phyloP scores from a whole-genome alignment of 2,888 invertebrate species.

The Pecten maximus region DNA sequence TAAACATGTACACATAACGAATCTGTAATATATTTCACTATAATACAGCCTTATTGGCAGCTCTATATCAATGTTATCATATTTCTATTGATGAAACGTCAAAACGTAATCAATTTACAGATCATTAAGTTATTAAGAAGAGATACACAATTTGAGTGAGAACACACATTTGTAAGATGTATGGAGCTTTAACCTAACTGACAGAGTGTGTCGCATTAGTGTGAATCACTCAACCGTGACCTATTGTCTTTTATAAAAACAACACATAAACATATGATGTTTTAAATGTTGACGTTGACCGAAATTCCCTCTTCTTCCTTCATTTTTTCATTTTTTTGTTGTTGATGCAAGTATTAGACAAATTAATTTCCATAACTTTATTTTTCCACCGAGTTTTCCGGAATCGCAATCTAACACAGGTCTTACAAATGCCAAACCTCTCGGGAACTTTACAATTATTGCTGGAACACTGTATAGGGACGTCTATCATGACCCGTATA shows the following conservation, averaged over 20 bases:
- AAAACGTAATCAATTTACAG: not conserved
- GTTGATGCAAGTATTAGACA: not conserved
- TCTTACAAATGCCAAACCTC: not conserved
- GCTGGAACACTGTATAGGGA: not conserved
- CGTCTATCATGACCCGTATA: constrained; percentile 12
- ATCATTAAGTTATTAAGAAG: not conserved
- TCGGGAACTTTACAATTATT: not conserved
- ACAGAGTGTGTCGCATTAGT: not conserved
- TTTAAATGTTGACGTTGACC: not conserved
- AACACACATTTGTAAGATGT: not conserved
- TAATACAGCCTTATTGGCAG: too few relatives aligned
- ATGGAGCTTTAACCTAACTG: not conserved
- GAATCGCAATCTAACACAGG: not conserved
- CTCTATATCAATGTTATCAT: too few relatives aligned
- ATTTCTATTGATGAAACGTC: too few relatives aligned
- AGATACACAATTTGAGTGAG: not conserved
- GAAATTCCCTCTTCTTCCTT: not conserved
- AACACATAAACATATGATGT: not conserved
- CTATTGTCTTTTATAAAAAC: not conserved
- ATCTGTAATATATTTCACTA: too few relatives aligned
- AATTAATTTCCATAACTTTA: not conserved
- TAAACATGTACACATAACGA: too few relatives aligned
- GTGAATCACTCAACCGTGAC: not conserved
- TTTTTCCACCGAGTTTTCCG: not conserved
- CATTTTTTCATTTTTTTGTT: too few relatives aligned